Evolutionary conservation across 1,140 invertebrate genomes (phyloP).

Genomic region (Drosophila chauvacae): DNA sequence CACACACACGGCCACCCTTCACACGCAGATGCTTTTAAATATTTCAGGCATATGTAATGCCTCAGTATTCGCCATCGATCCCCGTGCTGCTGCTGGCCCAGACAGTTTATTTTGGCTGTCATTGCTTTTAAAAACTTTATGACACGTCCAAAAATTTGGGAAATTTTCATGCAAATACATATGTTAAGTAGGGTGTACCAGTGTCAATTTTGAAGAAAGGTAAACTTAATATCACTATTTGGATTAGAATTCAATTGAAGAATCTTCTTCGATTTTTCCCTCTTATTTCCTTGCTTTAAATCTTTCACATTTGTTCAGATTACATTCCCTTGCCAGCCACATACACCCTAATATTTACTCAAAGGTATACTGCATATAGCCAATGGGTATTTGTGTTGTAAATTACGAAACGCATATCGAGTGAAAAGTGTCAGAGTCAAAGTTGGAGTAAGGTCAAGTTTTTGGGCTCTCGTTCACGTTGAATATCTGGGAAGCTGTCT

Average conservation of each 20-base stretch:
- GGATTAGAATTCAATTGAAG: too few species aligned
- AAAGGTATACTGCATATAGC: constrained; percentile 12
- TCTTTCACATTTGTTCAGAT: neutral
- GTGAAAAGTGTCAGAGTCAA: constrained; percentile 36
- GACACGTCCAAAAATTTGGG: constrained; percentile 47
- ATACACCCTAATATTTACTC: constrained; percentile 10
- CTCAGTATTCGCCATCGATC: constrained; percentile 30
- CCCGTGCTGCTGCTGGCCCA: constrained; percentile 12
- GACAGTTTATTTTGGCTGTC: constrained; percentile 40
- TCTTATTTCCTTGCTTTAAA: neutral
- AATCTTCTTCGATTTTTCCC: too few species aligned
- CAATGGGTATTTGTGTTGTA: constrained; percentile 23
- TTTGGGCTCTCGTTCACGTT: constrained; percentile 19
- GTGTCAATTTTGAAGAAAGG: neutral
- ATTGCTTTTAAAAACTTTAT: constrained; percentile 71
- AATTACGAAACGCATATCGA: constrained; percentile 71
- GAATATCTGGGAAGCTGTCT: constrained; percentile 36
- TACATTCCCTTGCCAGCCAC: neutral
- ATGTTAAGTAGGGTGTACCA: constrained; percentile 25
- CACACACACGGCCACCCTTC: constrained; percentile 11
- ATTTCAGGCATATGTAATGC: constrained; percentile 46
- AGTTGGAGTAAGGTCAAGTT: constrained; percentile 71
- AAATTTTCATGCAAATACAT: constrained; percentile 67
- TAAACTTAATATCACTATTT: neutral
- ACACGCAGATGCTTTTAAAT: constrained; percentile 39